phyloP scores from a whole-genome alignment of 2,797 vertebrate genomes.

The Agapornis canus region DNA sequence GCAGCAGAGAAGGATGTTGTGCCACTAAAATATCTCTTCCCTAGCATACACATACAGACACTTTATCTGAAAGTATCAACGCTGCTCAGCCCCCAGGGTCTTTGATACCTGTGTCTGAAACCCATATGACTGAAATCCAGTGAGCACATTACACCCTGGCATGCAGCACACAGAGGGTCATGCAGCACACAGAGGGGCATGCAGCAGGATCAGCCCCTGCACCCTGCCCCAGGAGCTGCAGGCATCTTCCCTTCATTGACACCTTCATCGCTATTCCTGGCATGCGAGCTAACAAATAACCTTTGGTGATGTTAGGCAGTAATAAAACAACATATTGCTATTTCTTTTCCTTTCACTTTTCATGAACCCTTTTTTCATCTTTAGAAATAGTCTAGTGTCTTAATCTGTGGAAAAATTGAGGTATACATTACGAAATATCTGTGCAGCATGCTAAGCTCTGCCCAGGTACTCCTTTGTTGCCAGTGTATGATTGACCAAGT shows the following conservation, averaged over 20 bases:
- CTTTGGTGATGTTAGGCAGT: neutral
- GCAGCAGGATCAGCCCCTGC: neutral
- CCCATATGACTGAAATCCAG: neutral
- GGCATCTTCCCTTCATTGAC: neutral
- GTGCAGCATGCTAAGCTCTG: neutral
- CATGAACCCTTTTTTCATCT: neutral
- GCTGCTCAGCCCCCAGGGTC: neutral
- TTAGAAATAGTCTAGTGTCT: neutral
- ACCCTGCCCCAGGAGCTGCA: fast-evolving
- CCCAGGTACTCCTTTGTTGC: neutral
- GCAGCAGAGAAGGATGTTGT: neutral
- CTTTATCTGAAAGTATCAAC: neutral
- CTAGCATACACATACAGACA: fast-evolving
- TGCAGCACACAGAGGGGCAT: fast-evolving
- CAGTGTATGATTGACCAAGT: neutral
- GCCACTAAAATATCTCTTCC: neutral
- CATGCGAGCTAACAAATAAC: neutral
- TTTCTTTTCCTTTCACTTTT: neutral
- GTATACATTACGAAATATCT: neutral
- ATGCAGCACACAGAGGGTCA: fast-evolving
- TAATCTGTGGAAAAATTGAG: neutral
- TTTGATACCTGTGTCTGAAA: neutral
- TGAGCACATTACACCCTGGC: fast-evolving
- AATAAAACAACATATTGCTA: neutral
- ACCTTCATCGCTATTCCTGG: neutral